phyloP scores from a whole-genome alignment of 2,888 invertebrate species.

The Metopia argyrocephala region DNA sequence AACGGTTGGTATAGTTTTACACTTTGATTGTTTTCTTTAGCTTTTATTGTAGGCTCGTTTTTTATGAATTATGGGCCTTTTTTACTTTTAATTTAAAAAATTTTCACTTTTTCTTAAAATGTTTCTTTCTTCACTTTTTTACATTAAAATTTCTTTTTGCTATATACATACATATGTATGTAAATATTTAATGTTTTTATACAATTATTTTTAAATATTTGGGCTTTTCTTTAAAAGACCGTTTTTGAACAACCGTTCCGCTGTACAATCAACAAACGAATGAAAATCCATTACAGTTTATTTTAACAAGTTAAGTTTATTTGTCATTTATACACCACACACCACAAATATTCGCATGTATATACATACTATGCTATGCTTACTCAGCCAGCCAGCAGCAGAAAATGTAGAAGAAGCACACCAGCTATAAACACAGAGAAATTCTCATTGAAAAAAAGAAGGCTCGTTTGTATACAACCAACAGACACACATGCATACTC shows the following conservation, averaged over 20 bases:
- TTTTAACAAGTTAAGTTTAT: conserved; percentile 60
- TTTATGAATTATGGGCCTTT: background rate
- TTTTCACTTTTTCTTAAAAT: conserved; percentile 11
- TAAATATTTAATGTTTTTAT: conserved; percentile 40
- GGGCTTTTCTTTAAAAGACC: conserved; percentile 50
- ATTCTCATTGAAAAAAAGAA: conserved; percentile 59
- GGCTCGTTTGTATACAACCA: conserved; percentile 54
- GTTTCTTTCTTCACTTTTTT: conserved; percentile 24
- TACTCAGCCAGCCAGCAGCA: conserved; percentile 46
- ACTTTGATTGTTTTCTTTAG: conserved; percentile 49
- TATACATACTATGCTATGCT: too few relatives aligned
- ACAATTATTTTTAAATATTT: background rate
- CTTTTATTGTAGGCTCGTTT: conserved; percentile 20
- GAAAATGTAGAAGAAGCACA: background rate
- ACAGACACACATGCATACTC: background rate
- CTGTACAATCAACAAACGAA: conserved; percentile 78
- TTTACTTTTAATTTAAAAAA: conserved; percentile 17
- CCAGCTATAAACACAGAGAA: background rate
- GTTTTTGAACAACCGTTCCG: conserved; percentile 71
- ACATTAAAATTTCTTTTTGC: conserved; percentile 20
- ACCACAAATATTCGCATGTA: too few relatives aligned
- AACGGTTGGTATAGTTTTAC: conserved; percentile 10
- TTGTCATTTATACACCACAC: conserved; percentile 36
- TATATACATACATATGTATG: background rate
- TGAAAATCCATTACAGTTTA: conserved; percentile 69